A percentile compares a stretch with the other conserved stretches of the same genome.
phyloP scores from a whole-genome alignment of 2,888 invertebrate species.

The Eupithecia dodoneata region DNA sequence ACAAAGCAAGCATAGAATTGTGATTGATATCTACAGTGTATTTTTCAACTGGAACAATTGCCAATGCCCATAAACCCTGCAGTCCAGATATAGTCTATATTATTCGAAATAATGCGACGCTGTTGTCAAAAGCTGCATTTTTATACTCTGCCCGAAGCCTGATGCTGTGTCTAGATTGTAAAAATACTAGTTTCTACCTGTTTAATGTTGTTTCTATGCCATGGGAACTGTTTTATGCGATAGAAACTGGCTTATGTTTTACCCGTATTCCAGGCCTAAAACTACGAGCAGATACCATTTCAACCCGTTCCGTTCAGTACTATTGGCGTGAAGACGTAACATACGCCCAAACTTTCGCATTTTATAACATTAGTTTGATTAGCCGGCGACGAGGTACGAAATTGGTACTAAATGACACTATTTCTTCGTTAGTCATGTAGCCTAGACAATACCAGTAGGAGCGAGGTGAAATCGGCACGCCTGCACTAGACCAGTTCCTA shows the following conservation, averaged over 20 bases:
- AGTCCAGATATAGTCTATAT: too few species aligned
- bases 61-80: too few species aligned
- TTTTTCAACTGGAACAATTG: not conserved
- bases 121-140: not conserved
- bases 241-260: too few species aligned
- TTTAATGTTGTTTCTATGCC: too few species aligned
- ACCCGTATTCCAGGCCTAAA: too few species aligned
- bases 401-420: not conserved
- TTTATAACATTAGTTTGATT: not conserved
- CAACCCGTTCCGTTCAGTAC: too few species aligned
- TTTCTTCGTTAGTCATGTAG: not conserved
- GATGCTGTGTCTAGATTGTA: not conserved
- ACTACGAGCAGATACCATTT: too few species aligned
- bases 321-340: too few species aligned
- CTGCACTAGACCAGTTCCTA: slow-evolving; percentile 63
- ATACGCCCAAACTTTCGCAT: too few species aligned
- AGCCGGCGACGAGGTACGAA: not conserved
- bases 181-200: not conserved
- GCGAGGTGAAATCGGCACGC: slow-evolving; percentile 46
- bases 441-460: slow-evolving; percentile 22
- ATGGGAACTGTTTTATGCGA: too few species aligned
- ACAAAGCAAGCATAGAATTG: not conserved
- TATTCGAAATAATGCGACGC: not conserved
- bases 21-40: not conserved
- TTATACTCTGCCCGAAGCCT: not conserved